Evolutionary conservation across 2,888 invertebrate genomes (phyloP).

Genomic region (Dryobotodes eremita): DNA sequence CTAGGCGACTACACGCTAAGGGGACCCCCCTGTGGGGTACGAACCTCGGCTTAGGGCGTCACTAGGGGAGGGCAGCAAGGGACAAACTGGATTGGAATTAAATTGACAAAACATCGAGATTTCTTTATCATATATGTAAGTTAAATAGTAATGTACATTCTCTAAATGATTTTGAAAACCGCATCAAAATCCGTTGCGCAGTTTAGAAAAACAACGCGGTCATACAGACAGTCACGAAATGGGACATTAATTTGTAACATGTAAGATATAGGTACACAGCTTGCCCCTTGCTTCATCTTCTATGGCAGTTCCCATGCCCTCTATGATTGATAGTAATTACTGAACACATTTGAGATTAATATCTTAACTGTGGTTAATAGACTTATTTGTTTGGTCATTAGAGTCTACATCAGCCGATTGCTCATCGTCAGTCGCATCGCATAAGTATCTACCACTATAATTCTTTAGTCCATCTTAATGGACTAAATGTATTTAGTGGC

Average conservation of each 20-base stretch:
- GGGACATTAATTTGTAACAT: background rate
- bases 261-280: background rate
- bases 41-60: too few species aligned
- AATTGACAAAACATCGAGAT: too few species aligned
- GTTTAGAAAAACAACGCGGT: too few species aligned
- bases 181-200: too few species aligned
- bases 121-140: too few species aligned
- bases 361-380: conserved; percentile 48
- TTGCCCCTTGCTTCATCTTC: background rate
- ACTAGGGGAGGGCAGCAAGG: too few species aligned
- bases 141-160: too few species aligned
- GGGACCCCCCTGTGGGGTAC: too few species aligned
- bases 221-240: too few species aligned
- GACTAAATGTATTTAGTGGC: background rate
- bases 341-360: conserved; percentile 25
- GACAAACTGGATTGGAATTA: too few species aligned
- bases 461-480: background rate
- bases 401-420: background rate
- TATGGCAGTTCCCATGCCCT: conserved; percentile 36
- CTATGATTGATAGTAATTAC: conserved; percentile 42
- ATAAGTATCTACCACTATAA: background rate
- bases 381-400: conserved; percentile 37
- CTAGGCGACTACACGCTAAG: too few species aligned
- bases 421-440: background rate
- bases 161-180: too few species aligned